These are phyloP conservation scores for Drosophila helvetica DNA, from an alignment of 2,888 invertebrate species.

Conservation along the genomic window DNA sequence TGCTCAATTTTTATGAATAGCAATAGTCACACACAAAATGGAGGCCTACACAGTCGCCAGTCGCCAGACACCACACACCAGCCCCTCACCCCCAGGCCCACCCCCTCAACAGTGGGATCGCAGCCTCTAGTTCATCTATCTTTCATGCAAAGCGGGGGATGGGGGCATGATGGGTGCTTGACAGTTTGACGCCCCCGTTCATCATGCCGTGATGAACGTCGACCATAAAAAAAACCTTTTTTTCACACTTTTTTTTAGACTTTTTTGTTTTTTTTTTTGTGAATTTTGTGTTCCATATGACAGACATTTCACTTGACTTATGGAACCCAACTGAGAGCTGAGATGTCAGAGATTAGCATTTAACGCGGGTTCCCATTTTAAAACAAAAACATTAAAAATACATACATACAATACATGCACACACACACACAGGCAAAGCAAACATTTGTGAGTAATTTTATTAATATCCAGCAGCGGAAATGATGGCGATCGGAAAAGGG, in stretches of 20 bases:
- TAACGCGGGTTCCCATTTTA: conserved; percentile 45
- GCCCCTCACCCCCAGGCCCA: background rate
- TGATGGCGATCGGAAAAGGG: conserved; percentile 31
- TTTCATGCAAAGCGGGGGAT: conserved; percentile 20
- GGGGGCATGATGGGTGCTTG: conserved; percentile 62
- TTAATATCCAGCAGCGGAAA: conserved; percentile 18
- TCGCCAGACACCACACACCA: no score
- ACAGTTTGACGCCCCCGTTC: conserved; percentile 80
- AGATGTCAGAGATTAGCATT: conserved; percentile 51
- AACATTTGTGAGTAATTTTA: conserved; percentile 40
- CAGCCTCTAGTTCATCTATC: conserved; percentile 42
- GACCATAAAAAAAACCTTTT: conserved; percentile 42
- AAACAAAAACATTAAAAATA: conserved; percentile 17
- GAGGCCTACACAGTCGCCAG: conserved; percentile 22
- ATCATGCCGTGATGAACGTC: conserved; percentile 78
- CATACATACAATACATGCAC: background rate
- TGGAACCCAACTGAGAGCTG: conserved; percentile 47
- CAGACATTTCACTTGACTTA: conserved; percentile 62
- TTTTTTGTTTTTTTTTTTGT: conserved; percentile 16
- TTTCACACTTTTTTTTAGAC: conserved; percentile 15
- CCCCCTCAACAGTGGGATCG: background rate
- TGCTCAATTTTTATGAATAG: conserved; percentile 80
- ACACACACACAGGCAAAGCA: background rate
- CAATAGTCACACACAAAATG: conserved; percentile 64
- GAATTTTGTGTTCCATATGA: conserved; percentile 12